Percentiles rank a stretch among this genome's conserved stretches.
Evolutionary conservation across 1,140 invertebrate species (phyloP).

Genomic region (Drosophila santomea): DNA sequence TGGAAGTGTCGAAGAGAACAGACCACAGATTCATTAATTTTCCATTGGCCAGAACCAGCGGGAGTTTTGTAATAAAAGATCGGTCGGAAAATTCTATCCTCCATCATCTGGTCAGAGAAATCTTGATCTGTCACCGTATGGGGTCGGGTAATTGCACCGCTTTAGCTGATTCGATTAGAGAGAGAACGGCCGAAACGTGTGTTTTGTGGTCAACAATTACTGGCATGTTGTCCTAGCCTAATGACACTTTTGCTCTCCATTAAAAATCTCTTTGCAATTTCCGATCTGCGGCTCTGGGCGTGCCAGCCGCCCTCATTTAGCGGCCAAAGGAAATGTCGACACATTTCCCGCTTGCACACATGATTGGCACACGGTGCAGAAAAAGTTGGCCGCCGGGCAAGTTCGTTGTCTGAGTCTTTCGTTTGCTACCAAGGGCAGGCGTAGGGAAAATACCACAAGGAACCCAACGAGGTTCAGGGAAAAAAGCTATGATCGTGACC

Average conservation of each 20-base stretch:
- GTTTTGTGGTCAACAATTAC: constrained; percentile 22
- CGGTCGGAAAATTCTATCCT: constrained; percentile 13
- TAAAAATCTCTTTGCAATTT: constrained; percentile 52
- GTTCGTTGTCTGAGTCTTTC: constrained; percentile 76
- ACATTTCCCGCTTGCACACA: constrained; percentile 45
- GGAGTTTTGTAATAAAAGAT: constrained; percentile 25
- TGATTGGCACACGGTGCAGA: constrained; percentile 60
- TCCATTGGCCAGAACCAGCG: constrained; percentile 5
- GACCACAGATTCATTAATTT: constrained; percentile 9
- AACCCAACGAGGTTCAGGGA: constrained; percentile 43
- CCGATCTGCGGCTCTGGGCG: constrained; percentile 57
- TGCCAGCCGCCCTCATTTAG: constrained; percentile 33
- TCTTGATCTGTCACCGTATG: constrained; percentile 42
- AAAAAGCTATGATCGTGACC: constrained; percentile 72
- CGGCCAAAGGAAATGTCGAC: constrained; percentile 64
- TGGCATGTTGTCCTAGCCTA: constrained; percentile 47
- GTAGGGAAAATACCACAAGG: constrained; percentile 44
- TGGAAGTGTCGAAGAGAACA: constrained; percentile 14
- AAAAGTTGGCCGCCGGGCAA: constrained; percentile 37
- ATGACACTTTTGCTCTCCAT: constrained; percentile 78
- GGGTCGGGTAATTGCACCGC: constrained; percentile 35
- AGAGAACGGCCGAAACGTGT: constrained; percentile 13
- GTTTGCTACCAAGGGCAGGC: constrained; percentile 72
- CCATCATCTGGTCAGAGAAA: constrained; percentile 21
- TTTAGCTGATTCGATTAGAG: constrained; percentile 37